phyloP scores from a whole-genome alignment of 92 coral and sea anemone genomes.

The Pocillopora meandrina region DNA sequence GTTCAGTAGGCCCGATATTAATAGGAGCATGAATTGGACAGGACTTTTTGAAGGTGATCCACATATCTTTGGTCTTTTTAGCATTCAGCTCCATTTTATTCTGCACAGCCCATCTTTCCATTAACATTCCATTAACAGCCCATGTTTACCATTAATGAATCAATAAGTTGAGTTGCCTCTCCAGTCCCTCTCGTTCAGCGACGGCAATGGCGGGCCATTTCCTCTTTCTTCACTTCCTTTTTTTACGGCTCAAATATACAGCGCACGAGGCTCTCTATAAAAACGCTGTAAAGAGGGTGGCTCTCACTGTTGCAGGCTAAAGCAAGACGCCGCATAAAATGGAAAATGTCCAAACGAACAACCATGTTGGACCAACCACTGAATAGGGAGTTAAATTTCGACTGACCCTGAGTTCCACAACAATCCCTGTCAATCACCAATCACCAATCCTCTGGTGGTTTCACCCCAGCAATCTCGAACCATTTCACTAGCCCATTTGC shows the following conservation, averaged over 20 bases:
- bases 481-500: constrained; percentile 37
- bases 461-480: constrained; percentile 11
- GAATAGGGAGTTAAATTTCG: constrained; percentile 21
- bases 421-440: constrained; percentile 45
- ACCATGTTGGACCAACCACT: constrained; percentile 17
- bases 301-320: constrained; percentile 46
- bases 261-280: constrained; percentile 46
- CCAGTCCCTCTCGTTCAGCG: constrained; percentile 28
- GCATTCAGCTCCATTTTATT: too few relatives aligned
- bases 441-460: constrained; percentile 32
- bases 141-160: too few relatives aligned
- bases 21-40: too few relatives aligned
- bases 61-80: too few relatives aligned
- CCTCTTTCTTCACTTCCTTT: not conserved
- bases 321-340: constrained; percentile 51
- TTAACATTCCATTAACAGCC: too few relatives aligned
- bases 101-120: too few relatives aligned
- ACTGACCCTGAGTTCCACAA: constrained; percentile 26
- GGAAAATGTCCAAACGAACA: constrained; percentile 51
- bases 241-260: constrained; percentile 53
- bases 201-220: constrained; percentile 39
- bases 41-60: too few relatives aligned
- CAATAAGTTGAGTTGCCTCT: not conserved
- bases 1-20: too few relatives aligned
- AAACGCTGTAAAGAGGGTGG: constrained; percentile 50